phyloP scores from a whole-genome alignment of 2,113 vertebrate species.

The crab-eating macaque (Macaca fascicularis) region T2T-MFA8v1.1 NC_088395.1:104446501-104447000 shows the following conservation, averaged over 20 bases:
- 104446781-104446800: conserved; percentile 28
- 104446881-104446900: no score
- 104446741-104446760: neutral
- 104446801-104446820: neutral
- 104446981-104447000: no score
- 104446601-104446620: neutral
- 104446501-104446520: neutral
- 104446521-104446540: neutral
- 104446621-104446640: neutral
- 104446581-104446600: neutral
- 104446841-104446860: no score
- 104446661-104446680: neutral
- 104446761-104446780: neutral
- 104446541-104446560: conserved; percentile 5
- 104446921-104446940: no score
- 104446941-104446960: no score
- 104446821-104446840: no score
- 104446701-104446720: neutral
- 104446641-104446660: conserved; percentile 29
- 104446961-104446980: no score
- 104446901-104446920: no score
- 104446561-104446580: conserved; percentile 50
- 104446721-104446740: neutral
- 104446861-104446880: no score
- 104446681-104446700: neutral